phyloP scores from a whole-genome alignment of 2,888 invertebrate species.

The Artemia sp. region DNA sequence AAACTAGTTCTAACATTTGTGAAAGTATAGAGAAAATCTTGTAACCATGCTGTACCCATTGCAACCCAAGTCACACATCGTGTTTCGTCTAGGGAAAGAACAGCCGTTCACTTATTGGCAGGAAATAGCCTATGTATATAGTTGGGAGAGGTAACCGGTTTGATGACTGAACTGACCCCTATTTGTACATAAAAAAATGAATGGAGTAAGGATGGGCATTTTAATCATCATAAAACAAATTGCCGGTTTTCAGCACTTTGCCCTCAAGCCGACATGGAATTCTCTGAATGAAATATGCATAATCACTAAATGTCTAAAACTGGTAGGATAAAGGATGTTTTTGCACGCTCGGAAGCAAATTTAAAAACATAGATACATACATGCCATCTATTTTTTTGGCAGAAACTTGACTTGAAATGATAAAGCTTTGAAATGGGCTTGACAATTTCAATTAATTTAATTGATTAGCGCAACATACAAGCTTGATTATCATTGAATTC shows the following conservation, averaged over 20 bases:
- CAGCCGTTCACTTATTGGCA: background rate
- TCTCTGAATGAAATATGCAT: slow-evolving; percentile 11
- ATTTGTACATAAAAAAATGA: background rate
- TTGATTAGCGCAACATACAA: no score
- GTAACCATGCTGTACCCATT: background rate
- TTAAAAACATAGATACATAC: no score
- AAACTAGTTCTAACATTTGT: background rate
- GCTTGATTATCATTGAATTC: no score
- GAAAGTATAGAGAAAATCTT: slow-evolving; percentile 7
- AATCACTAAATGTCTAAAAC: background rate
- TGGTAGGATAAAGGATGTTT: no score
- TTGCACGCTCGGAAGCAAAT: no score
- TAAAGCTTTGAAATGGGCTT: no score
- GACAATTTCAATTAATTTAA: no score
- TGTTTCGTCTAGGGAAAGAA: background rate
- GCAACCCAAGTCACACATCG: background rate
- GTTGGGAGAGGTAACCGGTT: background rate
- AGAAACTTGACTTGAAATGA: no score
- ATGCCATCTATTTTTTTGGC: no score
- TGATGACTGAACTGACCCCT: slow-evolving; percentile 2
- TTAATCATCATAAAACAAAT: background rate
- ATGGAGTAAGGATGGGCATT: slow-evolving; percentile 9
- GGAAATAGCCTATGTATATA: background rate
- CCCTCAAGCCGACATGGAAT: background rate
- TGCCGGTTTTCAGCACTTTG: slow-evolving; percentile 6